These are phyloP conservation scores for Lutjanus erythropterus DNA, from an alignment of 2,113 vertebrate genomes.

Conservation along the genomic window DNA sequence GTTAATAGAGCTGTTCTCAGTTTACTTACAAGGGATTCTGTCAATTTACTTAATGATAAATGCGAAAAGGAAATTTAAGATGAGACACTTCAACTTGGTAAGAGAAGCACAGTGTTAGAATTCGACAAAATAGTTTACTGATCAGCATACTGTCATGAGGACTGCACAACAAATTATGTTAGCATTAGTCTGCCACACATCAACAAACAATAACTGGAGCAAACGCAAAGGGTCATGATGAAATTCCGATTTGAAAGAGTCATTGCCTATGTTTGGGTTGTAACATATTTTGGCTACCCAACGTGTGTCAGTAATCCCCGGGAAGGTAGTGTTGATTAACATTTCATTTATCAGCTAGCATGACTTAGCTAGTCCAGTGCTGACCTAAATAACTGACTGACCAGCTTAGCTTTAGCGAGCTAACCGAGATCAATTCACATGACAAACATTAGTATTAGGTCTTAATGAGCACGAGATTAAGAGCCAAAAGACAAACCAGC, in stretches of 20 bases:
- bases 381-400: slow-evolving; percentile 56
- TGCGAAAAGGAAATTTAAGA: not conserved
- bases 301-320: not conserved
- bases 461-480: not conserved
- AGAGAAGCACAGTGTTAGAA: not conserved
- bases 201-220: not conserved
- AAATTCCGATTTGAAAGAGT: too few relatives aligned
- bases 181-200: not conserved
- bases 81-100: too few relatives aligned
- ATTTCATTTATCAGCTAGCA: not conserved
- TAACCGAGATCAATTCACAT: not conserved
- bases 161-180: slow-evolving; percentile 3
- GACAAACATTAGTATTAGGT: not conserved
- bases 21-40: too few relatives aligned
- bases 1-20: not conserved
- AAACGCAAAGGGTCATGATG: not conserved
- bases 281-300: not conserved
- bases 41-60: not conserved
- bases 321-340: not conserved
- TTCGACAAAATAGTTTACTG: not conserved
- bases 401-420: not conserved
- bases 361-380: not conserved
- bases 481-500: too few relatives aligned
- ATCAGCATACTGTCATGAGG: not conserved
- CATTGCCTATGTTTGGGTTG: not conserved